Percentiles rank a stretch among this genome's conserved stretches.
These are phyloP conservation scores for Acrobeloides nanus DNA, from an alignment of 2,888 invertebrate species.

Conservation along the genomic window DNA sequence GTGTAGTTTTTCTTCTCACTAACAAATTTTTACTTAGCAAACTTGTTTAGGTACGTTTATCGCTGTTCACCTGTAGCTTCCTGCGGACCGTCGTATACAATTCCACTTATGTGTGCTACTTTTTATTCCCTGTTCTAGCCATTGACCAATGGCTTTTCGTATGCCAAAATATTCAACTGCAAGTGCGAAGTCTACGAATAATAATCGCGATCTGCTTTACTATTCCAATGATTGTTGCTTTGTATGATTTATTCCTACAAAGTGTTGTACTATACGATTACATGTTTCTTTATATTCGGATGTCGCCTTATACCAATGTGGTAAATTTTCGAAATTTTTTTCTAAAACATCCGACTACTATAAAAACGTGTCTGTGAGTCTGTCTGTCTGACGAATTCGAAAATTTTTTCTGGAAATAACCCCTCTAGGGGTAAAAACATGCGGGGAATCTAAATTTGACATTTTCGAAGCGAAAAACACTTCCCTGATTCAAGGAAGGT, in stretches of 20 bases:
- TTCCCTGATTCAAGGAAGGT: too few relatives aligned
- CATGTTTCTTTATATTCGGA: slow-evolving; percentile 32
- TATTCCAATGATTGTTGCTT: slow-evolving; percentile 34
- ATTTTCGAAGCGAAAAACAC: too few relatives aligned
- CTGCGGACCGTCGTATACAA: slow-evolving; percentile 31
- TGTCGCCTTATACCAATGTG: slow-evolving; percentile 33
- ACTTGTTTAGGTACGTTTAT: slow-evolving; percentile 23
- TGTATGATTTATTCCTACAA: slow-evolving; percentile 32
- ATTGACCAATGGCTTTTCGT: slow-evolving; percentile 33
- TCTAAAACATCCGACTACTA: too few relatives aligned
- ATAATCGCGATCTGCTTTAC: slow-evolving; percentile 29
- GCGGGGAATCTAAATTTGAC: too few relatives aligned
- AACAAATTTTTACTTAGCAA: too few relatives aligned
- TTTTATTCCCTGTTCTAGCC: slow-evolving; percentile 23
- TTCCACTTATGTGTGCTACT: slow-evolving; percentile 32
- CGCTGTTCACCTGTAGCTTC: slow-evolving; percentile 28
- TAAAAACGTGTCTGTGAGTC: too few relatives aligned
- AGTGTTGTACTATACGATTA: slow-evolving; percentile 28
- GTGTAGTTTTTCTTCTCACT: too few relatives aligned
- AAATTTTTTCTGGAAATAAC: too few relatives aligned
- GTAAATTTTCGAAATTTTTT: slow-evolving; percentile 12
- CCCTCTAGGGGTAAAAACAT: too few relatives aligned
- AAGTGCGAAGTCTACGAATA: slow-evolving; percentile 16
- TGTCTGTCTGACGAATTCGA: too few relatives aligned
- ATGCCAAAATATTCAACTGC: slow-evolving; percentile 30